Evolutionary conservation across 1,140 invertebrate genomes (phyloP).

Genomic region (Drosophila quadrilineata): DNA sequence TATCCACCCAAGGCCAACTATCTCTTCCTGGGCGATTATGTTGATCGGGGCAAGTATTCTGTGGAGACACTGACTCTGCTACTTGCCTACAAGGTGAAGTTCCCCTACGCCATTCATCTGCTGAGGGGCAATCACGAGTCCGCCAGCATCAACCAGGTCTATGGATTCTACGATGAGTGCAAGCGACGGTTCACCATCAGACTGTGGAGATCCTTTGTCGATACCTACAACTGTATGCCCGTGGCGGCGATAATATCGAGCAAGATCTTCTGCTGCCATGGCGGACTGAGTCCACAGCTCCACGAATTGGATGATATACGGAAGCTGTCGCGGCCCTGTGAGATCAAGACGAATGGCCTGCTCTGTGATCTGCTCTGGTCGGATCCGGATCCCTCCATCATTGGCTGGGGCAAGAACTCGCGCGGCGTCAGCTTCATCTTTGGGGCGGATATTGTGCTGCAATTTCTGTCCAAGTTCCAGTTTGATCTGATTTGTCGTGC

Average conservation of each 20-base stretch:
- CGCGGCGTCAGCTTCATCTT: slow-evolving; percentile 97
- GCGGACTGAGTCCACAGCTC: slow-evolving; percentile 92
- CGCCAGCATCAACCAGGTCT: slow-evolving; percentile 91
- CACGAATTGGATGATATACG: slow-evolving; percentile 94
- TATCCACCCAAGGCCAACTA: slow-evolving; percentile 99
- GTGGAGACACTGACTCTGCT: slow-evolving; percentile 94
- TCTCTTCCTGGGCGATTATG: slow-evolving; percentile 96
- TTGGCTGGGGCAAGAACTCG: slow-evolving; percentile 96
- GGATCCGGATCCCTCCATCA: slow-evolving; percentile 93
- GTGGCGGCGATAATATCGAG: slow-evolving; percentile 97
- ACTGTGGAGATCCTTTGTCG: slow-evolving; percentile 97
- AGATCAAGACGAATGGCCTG: slow-evolving; percentile 93
- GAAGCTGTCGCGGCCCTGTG: slow-evolving; percentile 92
- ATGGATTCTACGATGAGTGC: slow-evolving; percentile 97
- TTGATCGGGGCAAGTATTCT: slow-evolving; percentile 91
- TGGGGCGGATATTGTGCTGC: slow-evolving; percentile 93
- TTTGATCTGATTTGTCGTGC: slow-evolving; percentile 97
- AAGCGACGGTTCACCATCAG: slow-evolving; percentile 97
- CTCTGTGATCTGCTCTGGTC: slow-evolving; percentile 98
- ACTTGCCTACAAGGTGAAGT: slow-evolving; percentile 97
- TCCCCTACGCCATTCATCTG: slow-evolving; percentile 92
- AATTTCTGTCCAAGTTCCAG: slow-evolving; percentile 95
- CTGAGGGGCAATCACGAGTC: slow-evolving; percentile 85
- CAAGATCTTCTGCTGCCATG: slow-evolving; percentile 98
- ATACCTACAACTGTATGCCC: slow-evolving; percentile 84